Evolutionary conservation across 2,797 vertebrate species (phyloP), one percentile per base, ranked within the genome.

Genomic region (Lepilemur septentrionalis): DNA sequence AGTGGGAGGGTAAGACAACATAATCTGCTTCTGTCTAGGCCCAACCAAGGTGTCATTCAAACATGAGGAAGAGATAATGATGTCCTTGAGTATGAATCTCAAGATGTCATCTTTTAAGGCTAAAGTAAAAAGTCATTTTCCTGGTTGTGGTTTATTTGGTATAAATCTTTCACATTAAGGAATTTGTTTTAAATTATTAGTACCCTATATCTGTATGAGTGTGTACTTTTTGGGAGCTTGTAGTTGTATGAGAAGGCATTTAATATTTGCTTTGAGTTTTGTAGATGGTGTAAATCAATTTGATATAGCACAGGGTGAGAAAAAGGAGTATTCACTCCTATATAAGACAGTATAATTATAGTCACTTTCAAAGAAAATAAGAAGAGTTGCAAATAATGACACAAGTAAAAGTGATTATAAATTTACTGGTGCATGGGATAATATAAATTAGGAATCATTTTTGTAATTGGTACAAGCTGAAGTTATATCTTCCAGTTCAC

Each of bases 51-150:
- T 91, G 32, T 75, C 90, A 93, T 28, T 94, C 93, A 91, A 11
- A 59, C 43, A 32, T 43, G 32, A 91, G 15, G 50, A 83, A 65
- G 78, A 69, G 70, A 72, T 43, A 84, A 83, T 41, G 18, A 73
- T 61, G 46, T 84, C 79, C 41, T 73, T 79, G 14, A 14, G 5
- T 38, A 61, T 25, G 57, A 55, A 69, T 67, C 57, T 84, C 78
- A 87, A 94, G 86, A 67, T 67, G 80, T 38, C 86, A 73, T 48
- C 87, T 57, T 93, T 83, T 73, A 84, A 96, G 17, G 38, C 55
- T 23, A 35, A 94, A 73, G 57, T 52, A 23, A 69, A 67, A 88
- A 75, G 76, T 73, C 41, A 69, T 82, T 73, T 94, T 75, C 30
- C 28, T 88, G 41, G 15, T 73, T 79, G 57, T 50, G 82, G 63